phyloP scores from a whole-genome alignment of 2,888 invertebrate species.

The Helleia helle region DNA sequence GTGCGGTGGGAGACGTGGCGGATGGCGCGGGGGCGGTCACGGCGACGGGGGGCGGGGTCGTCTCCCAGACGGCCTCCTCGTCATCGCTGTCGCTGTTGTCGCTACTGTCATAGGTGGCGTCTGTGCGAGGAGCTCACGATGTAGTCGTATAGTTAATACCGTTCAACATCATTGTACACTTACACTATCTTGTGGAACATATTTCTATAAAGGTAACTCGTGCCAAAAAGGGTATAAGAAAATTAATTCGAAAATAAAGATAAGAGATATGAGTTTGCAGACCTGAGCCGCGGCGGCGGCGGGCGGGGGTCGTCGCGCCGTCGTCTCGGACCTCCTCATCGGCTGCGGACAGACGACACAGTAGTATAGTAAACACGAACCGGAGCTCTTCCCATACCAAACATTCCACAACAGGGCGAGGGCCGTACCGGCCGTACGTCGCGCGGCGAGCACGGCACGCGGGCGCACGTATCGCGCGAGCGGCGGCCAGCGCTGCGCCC shows the following conservation, averaged over 20 bases:
- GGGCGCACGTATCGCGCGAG: slow-evolving; percentile 38
- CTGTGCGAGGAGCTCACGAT: slow-evolving; percentile 24
- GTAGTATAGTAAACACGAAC: no score
- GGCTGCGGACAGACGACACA: neutral
- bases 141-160: no score
- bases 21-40: slow-evolving; percentile 11
- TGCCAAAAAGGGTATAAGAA: no score
- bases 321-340: neutral
- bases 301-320: slow-evolving; percentile 13
- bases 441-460: slow-evolving; percentile 39
- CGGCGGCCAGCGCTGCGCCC: slow-evolving; percentile 46
- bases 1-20: neutral
- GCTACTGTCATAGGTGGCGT: slow-evolving; percentile 56
- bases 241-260: no score
- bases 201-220: no score
- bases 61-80: slow-evolving; percentile 16
- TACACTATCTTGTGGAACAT: no score
- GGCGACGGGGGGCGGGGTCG: no score
- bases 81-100: slow-evolving; percentile 52
- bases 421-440: no score
- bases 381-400: no score
- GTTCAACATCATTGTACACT: no score
- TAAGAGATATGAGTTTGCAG: slow-evolving; percentile 14
- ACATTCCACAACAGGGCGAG: no score
- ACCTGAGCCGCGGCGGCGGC: slow-evolving; percentile 37